phyloP scores from a whole-genome alignment of 2,797 vertebrate species.

The Carcharodon carcharias region DNA sequence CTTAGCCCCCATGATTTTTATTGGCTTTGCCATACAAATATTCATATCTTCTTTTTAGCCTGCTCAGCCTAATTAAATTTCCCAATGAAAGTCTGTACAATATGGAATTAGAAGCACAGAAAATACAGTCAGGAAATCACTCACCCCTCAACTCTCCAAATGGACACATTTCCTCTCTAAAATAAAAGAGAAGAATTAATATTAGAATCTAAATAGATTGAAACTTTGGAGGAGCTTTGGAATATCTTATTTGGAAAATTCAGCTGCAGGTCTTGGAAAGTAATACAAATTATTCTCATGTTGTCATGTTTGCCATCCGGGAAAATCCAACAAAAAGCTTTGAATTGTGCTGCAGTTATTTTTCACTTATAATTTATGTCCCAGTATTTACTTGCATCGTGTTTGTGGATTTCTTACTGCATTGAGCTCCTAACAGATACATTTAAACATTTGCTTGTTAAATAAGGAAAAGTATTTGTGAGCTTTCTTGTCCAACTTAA shows the following conservation, averaged over 20 bases:
- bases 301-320: not conserved
- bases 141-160: not conserved
- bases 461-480: not conserved
- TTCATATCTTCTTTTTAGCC: not conserved
- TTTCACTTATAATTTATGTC: not conserved
- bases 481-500: not conserved
- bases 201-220: not conserved
- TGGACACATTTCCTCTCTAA: not conserved
- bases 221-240: not conserved
- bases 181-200: not conserved
- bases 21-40: not conserved
- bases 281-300: not conserved
- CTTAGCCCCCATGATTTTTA: not conserved
- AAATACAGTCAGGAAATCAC: not conserved
- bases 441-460: not conserved
- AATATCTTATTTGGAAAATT: not conserved
- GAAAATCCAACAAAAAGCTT: not conserved
- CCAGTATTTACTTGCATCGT: not conserved
- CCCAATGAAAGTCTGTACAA: not conserved
- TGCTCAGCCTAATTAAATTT: not conserved
- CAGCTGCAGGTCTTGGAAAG: not conserved
- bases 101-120: not conserved
- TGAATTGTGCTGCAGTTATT: not conserved
- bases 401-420: not conserved
- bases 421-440: not conserved